Evolutionary conservation across 2,888 invertebrate genomes (phyloP).

Genomic region (Tetragonula carbonaria): DNA sequence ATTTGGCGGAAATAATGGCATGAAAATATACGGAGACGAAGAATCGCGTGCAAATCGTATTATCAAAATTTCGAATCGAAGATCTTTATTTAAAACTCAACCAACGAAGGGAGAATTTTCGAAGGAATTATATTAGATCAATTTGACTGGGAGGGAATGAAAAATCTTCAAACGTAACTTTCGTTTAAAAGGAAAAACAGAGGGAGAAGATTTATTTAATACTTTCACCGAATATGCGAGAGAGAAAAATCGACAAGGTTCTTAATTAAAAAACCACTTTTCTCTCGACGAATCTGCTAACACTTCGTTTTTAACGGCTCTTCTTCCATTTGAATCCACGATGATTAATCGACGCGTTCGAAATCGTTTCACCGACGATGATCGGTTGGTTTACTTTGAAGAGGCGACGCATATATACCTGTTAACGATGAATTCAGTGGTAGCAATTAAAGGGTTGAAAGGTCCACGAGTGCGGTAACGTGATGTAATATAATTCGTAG

Average conservation of each 20-base stretch:
- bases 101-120: neutral
- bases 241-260: neutral
- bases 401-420: slow-evolving; percentile 62
- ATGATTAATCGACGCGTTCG: slow-evolving; percentile 68
- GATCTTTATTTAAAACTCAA: neutral
- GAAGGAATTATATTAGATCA: neutral
- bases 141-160: neutral
- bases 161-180: neutral
- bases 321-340: slow-evolving; percentile 53
- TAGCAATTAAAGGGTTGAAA: slow-evolving; percentile 77
- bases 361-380: slow-evolving; percentile 67
- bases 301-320: slow-evolving; percentile 36
- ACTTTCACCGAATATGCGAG: neutral
- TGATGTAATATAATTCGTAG: slow-evolving; percentile 72
- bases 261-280: slow-evolving; percentile 36
- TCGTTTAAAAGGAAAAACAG: neutral
- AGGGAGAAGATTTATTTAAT: neutral
- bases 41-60: neutral
- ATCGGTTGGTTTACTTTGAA: slow-evolving; percentile 73
- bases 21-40: slow-evolving; percentile 19
- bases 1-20: slow-evolving; percentile 19
- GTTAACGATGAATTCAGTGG: slow-evolving; percentile 70
- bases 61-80: slow-evolving; percentile 9
- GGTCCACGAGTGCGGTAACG: slow-evolving; percentile 69
- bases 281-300: neutral